Conservation (phyloP, 2,888 invertebrate genomes). For the Hemistola chrysoprasaria region DNA sequence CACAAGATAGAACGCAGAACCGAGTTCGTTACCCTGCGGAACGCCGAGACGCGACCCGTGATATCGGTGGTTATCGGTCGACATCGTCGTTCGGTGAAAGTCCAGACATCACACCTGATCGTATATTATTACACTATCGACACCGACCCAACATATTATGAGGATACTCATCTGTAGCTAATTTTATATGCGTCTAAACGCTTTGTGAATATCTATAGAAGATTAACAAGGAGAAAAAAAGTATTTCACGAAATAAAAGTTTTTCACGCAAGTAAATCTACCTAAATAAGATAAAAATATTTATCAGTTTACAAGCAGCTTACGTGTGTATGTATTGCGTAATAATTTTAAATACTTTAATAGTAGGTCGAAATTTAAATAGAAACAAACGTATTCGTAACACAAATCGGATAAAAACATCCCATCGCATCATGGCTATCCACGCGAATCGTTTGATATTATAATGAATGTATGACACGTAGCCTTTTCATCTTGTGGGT, state of each 20-base stretch:
- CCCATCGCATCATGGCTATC: constrained; percentile 37
- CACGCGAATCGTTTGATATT: constrained; percentile 39
- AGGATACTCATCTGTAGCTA: too few relatives aligned
- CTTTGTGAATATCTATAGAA: too few relatives aligned
- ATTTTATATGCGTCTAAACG: too few relatives aligned
- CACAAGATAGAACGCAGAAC: constrained; percentile 38
- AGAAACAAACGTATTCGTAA: constrained; percentile 21
- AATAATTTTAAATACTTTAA: constrained; percentile 30
- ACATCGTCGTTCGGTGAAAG: constrained; percentile 45
- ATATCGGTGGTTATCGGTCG: constrained; percentile 59
- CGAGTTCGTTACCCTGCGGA: constrained; percentile 61
- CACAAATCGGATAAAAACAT: constrained; percentile 10
- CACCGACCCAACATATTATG: too few relatives aligned
- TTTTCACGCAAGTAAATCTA: not conserved
- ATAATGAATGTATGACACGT: constrained; percentile 29
- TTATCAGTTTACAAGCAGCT: constrained; percentile 5
- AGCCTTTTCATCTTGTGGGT: too few relatives aligned
- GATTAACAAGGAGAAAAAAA: too few relatives aligned
- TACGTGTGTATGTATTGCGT: constrained; percentile 17
- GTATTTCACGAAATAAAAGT: not conserved
- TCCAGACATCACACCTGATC: constrained; percentile 43
- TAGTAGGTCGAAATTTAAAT: constrained; percentile 41
- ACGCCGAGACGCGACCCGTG: constrained; percentile 45
- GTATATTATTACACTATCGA: constrained; percentile 19
- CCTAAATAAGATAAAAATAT: constrained; percentile 6